Base-by-base conservation (phyloP, 2,888 invertebrate genomes). In the Eremobia ochroleuca region DNA sequence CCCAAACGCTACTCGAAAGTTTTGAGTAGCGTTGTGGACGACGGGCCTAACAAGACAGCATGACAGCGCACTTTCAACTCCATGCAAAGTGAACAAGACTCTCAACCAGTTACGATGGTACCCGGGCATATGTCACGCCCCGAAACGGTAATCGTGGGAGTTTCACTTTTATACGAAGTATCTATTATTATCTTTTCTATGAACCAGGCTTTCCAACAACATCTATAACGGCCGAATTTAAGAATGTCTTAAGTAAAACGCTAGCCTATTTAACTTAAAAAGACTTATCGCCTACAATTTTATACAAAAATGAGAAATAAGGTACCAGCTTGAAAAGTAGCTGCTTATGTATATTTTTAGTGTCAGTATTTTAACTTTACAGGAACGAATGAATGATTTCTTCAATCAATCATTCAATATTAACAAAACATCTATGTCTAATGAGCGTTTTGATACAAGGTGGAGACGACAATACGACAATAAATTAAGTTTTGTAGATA, bases 291-390 rank as follows among this genome's bases (percentile, higher is more conserved):
- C 4, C 62, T 71, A 77, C 4, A 64, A 55, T 55, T 55, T 11
- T 64, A 49, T 78, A 77, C 15, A 77, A 71, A 62, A n/a, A 43
- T 70, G 15, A 31, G 6, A 77, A 77, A 77, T 77, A 58, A 71
- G 77, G 77, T 78, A 78, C 77, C 77, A 78, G 71, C 69, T 37
- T 55, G 13, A 13, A 43, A 64, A 78, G 77, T 77, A 78, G 77
- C 70, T 77, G 62, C 55, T 11, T 46, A 11, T 4, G 13, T 37
- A 28, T 25, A 21, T 34, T 25, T 61, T 15, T 59, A 1, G 62
- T 59, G 59, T 21, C 59, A 31, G 31, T 31, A 28, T 11, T 73
- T 15, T 0, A 31, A 65, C 8, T n/a, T 11, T 21, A 5, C 5
- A 52, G 25, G 52, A 73, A 37, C 34, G 1, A 34, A 67, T 59